A percentile compares a stretch with the other conserved stretches of the same genome.
Conservation (phyloP, 2,113 vertebrate genomes). For the Platysternon megacephalum region DNA sequence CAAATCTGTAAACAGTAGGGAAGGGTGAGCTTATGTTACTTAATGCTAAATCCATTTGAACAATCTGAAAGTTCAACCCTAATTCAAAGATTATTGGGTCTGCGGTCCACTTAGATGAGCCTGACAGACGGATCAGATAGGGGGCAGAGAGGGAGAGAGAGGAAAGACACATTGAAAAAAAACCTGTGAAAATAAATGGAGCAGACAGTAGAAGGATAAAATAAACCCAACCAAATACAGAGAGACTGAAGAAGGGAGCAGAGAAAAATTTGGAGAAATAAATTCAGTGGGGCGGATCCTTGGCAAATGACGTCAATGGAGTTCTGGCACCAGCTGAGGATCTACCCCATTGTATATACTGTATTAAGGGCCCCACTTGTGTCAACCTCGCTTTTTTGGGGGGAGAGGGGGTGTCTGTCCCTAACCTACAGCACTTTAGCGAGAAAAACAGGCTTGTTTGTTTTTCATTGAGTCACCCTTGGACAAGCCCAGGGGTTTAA, state of each 20-base stretch:
- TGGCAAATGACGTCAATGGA: background rate
- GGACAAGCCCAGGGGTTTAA: background rate
- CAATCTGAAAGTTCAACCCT: constrained; percentile 14
- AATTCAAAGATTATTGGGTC: background rate
- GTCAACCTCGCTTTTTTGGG: background rate
- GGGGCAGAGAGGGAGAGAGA: background rate
- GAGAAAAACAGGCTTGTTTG: constrained; percentile 65
- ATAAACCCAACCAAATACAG: background rate
- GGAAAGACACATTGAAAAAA: background rate
- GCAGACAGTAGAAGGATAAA: background rate
- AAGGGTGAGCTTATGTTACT: background rate
- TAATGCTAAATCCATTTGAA: background rate
- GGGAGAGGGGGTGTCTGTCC: background rate
- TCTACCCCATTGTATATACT: background rate
- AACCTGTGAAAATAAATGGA: background rate
- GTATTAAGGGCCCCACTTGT: background rate
- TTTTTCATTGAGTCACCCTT: constrained; percentile 50
- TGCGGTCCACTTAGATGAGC: background rate
- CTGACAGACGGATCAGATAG: background rate
- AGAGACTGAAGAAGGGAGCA: background rate
- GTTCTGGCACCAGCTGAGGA: background rate
- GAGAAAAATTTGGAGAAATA: background rate
- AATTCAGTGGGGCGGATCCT: background rate
- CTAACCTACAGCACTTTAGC: constrained; percentile 14
- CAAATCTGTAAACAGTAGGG: background rate